A percentile compares a stretch with the other conserved stretches of the same genome.
These are phyloP conservation scores for Sesamia inferens DNA, from an alignment of 2,888 invertebrate genomes.

Conservation along the genomic window DNA sequence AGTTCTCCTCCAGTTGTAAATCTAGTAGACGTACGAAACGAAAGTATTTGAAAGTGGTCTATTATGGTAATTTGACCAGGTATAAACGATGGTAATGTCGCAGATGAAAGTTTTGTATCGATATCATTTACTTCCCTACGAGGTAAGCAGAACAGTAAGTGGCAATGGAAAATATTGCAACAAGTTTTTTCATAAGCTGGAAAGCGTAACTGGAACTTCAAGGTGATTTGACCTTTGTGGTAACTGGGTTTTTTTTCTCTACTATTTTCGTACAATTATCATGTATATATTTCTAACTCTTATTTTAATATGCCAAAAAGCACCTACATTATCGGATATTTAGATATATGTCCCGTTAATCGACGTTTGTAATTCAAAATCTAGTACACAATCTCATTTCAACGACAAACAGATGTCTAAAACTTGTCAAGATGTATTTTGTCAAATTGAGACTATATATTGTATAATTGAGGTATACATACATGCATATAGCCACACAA, in stretches of 20 bases:
- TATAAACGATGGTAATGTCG: slow-evolving; percentile 23
- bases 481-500: too few relatives aligned
- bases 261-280: too few relatives aligned
- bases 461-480: too few relatives aligned
- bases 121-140: slow-evolving; percentile 1
- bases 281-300: too few relatives aligned
- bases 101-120: slow-evolving; percentile 27
- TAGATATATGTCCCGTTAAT: too few relatives aligned
- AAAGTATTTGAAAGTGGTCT: slow-evolving; percentile 47
- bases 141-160: slow-evolving; percentile 3
- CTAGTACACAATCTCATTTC: too few relatives aligned
- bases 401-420: too few relatives aligned
- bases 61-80: slow-evolving; percentile 27
- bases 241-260: neutral
- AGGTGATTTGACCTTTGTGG: neutral
- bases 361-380: too few relatives aligned
- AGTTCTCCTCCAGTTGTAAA: slow-evolving; percentile 21
- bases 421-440: too few relatives aligned
- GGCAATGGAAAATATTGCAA: neutral
- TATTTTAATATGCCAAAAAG: too few relatives aligned
- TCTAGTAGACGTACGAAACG: slow-evolving; percentile 22
- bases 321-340: too few relatives aligned
- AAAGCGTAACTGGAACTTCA: neutral
- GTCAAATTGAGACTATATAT: too few relatives aligned
- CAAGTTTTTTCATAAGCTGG: slow-evolving; percentile 5